Conservation (phyloP, 2,888 invertebrate genomes). For the Cerastis leucographa region DNA sequence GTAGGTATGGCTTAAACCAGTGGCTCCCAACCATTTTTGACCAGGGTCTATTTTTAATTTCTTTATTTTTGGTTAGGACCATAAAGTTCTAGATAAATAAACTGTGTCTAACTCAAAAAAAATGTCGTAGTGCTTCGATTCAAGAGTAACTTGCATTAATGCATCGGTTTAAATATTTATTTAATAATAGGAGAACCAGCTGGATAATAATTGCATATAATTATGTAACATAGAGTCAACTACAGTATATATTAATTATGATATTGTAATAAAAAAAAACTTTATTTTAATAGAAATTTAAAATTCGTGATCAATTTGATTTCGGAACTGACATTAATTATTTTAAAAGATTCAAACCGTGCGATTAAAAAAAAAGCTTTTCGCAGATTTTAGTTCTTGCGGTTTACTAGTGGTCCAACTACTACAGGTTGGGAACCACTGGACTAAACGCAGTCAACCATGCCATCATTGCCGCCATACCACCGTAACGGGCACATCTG, state of each 20-base stretch:
- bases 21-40: background rate
- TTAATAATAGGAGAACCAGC: no score
- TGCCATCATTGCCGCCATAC: conserved; percentile 10
- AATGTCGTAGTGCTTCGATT: background rate
- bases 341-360: background rate
- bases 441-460: conserved; percentile 33
- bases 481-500: conserved; percentile 33
- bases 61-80: background rate
- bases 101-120: no score
- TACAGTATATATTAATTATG: background rate
- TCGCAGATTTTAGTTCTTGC: background rate
- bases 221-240: no score
- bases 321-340: no score
- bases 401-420: background rate
- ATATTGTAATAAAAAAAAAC: background rate
- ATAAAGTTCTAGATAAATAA: no score
- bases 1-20: conserved; percentile 36
- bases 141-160: background rate
- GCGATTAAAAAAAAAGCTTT: background rate
- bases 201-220: no score
- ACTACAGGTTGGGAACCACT: background rate
- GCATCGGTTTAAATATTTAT: no score
- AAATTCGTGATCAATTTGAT: background rate
- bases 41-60: background rate
- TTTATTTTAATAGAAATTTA: background rate